Conservation (phyloP, 1,140 invertebrate genomes). For the Drosophila trapezifrons region DNA sequence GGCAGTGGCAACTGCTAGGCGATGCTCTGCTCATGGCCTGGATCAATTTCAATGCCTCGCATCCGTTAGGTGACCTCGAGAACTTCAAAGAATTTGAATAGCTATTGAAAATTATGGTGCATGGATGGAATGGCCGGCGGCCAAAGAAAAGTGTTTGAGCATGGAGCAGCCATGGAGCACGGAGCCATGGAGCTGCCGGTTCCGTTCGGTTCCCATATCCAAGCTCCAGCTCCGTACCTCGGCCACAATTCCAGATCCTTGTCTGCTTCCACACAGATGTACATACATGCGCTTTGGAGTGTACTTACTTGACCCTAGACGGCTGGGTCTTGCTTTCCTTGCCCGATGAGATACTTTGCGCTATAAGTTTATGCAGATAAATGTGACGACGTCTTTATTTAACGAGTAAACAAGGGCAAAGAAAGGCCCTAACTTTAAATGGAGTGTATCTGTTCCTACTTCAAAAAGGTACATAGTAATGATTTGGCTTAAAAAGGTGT, state of each 20-base stretch:
- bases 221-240: conserved; percentile 22
- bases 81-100: conserved; percentile 71
- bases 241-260: conserved; percentile 62
- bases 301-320: conserved; percentile 53
- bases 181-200: conserved; percentile 44
- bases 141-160: conserved; percentile 62
- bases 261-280: conserved; percentile 46
- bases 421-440: conserved; percentile 11
- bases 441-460: conserved; percentile 15
- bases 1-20: conserved; percentile 54
- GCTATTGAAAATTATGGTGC: conserved; percentile 74
- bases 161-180: neutral
- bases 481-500: conserved; percentile 10
- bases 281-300: conserved; percentile 25
- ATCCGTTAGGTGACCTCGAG: conserved; percentile 71
- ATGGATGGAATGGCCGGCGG: conserved; percentile 60
- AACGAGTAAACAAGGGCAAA: conserved; percentile 8
- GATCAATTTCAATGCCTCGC: conserved; percentile 73
- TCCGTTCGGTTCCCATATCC: conserved; percentile 44
- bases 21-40: conserved; percentile 62
- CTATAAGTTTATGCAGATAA: conserved; percentile 37
- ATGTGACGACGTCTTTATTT: conserved; percentile 36
- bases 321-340: conserved; percentile 19
- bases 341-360: conserved; percentile 34
- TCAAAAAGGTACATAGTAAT: neutral